Percentiles rank a stretch among this genome's conserved stretches.
phyloP scores from a whole-genome alignment of 1,140 invertebrate genomes.

The Cepaea nemoralis region DNA sequence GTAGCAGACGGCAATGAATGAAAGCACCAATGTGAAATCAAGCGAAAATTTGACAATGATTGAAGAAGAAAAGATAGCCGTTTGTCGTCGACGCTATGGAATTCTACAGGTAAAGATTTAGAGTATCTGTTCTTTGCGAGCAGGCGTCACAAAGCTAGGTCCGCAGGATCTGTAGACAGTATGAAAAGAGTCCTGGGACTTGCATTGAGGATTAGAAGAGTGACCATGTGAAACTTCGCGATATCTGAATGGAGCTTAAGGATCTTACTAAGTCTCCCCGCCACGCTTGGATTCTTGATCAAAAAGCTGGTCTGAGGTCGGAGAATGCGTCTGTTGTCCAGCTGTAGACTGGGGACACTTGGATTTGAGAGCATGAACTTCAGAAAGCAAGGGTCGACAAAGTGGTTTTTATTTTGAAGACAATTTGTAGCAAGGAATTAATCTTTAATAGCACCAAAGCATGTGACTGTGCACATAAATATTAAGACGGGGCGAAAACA shows the following conservation, averaged over 20 bases:
- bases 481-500: too few species aligned
- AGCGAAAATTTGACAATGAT: not conserved
- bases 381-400: not conserved
- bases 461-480: too few species aligned
- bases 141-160: not conserved
- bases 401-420: not conserved
- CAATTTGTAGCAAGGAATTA: too few species aligned
- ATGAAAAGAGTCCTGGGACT: not conserved
- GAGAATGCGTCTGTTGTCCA: not conserved
- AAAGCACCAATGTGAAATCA: not conserved
- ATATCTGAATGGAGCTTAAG: not conserved
- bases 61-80: not conserved
- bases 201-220: not conserved
- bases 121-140: not conserved
- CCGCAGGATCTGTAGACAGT: not conserved
- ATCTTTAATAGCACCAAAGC: too few species aligned
- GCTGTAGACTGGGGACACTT: not conserved
- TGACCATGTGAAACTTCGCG: not conserved
- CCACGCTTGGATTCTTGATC: not conserved
- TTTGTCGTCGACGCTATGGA: not conserved
- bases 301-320: not conserved
- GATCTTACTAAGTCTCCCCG: not conserved
- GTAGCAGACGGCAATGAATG: too few species aligned
- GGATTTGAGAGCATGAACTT: not conserved
- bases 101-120: not conserved